A percentile compares a stretch with the other conserved stretches of the same genome.
These are phyloP conservation scores for Loriculus beryllinus DNA, from an alignment of 2,797 vertebrate species.

Conservation along the genomic window DNA sequence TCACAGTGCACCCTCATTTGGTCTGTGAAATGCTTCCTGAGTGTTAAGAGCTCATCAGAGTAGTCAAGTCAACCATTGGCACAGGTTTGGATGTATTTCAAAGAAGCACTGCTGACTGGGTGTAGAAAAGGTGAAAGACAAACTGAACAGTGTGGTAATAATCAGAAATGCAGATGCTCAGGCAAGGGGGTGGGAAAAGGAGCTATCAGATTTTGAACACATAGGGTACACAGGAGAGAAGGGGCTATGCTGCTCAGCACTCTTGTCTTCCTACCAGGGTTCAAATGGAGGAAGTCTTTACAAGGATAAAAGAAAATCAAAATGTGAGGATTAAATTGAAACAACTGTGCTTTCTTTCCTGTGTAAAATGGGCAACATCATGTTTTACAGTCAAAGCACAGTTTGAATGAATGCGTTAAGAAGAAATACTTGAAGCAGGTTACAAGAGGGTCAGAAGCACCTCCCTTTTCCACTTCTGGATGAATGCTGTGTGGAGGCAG, in stretches of 20 bases:
- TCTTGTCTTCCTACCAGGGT: background rate
- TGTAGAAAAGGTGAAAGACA: background rate
- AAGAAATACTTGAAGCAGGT: background rate
- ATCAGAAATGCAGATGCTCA: background rate
- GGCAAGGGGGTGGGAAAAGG: background rate
- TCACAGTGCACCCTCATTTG: background rate
- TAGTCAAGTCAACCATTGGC: background rate
- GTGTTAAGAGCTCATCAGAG: background rate
- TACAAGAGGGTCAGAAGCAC: background rate
- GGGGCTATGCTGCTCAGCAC: accelerated
- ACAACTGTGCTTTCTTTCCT: background rate
- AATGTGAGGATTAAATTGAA: background rate
- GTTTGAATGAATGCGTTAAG: background rate
- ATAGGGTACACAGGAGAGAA: background rate
- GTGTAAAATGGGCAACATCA: background rate
- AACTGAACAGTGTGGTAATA: background rate
- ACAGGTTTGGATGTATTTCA: background rate
- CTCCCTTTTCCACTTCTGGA: background rate
- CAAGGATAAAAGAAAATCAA: background rate
- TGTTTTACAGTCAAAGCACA: background rate
- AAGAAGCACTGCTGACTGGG: background rate
- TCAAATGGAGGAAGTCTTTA: background rate
- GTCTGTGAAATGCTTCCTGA: background rate
- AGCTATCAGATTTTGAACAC: background rate
- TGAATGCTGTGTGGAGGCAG: background rate